These are phyloP conservation scores for Dasypogon diadema DNA, from an alignment of 2,888 invertebrate species.

Conservation along the genomic window DNA sequence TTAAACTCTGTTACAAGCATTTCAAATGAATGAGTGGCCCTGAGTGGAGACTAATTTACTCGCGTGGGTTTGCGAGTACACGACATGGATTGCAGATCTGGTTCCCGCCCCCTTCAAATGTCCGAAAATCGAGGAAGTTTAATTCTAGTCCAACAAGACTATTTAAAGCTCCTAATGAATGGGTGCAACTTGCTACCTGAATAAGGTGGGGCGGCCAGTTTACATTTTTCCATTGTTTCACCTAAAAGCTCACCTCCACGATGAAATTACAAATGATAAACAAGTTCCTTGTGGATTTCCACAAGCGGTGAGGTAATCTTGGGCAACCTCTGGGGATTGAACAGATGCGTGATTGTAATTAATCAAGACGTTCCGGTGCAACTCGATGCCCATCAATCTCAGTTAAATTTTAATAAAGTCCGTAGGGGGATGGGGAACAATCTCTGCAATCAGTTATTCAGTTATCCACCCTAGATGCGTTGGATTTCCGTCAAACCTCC, in stretches of 20 bases:
- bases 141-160: conserved; percentile 4
- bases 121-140: conserved; percentile 25
- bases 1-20: conserved; percentile 33
- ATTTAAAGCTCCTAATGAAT: not conserved
- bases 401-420: conserved; percentile 41
- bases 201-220: not conserved
- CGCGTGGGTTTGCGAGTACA: conserved; percentile 30
- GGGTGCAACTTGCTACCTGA: not conserved
- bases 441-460: not conserved
- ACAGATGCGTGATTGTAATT: conserved; percentile 9
- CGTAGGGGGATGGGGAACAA: not conserved
- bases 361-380: conserved; percentile 2
- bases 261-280: not conserved
- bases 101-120: conserved; percentile 7
- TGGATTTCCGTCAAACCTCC: not conserved
- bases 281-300: not conserved
- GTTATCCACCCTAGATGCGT: not conserved
- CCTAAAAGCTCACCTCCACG: not conserved
- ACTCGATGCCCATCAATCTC: conserved; percentile 14
- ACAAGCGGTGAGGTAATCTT: not conserved
- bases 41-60: conserved; percentile 31
- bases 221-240: not conserved
- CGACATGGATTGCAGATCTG: conserved; percentile 1
- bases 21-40: conserved; percentile 21
- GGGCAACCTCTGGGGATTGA: not conserved